phyloP scores from a whole-genome alignment of 2,797 vertebrate genomes.

The Peromyscus nudipes region DNA sequence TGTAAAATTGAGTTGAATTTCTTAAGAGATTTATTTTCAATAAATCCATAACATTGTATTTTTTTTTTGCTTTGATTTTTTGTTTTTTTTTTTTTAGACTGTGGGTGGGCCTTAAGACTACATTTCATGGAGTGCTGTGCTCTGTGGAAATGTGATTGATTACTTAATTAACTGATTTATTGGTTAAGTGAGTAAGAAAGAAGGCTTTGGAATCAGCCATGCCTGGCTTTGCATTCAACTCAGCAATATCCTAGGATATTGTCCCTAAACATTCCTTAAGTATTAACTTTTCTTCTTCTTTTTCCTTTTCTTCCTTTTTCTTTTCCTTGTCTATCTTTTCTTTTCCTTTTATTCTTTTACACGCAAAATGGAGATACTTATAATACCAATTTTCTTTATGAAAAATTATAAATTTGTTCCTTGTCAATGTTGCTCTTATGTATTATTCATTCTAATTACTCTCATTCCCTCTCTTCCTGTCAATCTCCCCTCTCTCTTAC shows the following conservation, averaged over 20 bases:
- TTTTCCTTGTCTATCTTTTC: too few relatives aligned
- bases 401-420: neutral
- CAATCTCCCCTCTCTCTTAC: neutral
- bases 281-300: neutral
- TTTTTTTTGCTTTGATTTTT: constrained; percentile 53
- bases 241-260: constrained; percentile 1
- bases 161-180: constrained; percentile 59
- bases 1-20: constrained; percentile 48
- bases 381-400: neutral
- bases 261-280: neutral
- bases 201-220: neutral
- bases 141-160: constrained; percentile 64
- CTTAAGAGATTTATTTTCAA: constrained; percentile 40
- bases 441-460: neutral
- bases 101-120: constrained; percentile 22
- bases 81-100: neutral
- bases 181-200: constrained; percentile 40
- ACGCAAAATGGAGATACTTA: neutral
- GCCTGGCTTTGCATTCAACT: constrained; percentile 21
- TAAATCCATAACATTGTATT: constrained; percentile 31
- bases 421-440: neutral
- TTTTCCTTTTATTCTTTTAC: neutral
- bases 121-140: neutral
- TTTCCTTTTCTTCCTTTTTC: neutral
- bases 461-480: neutral